Conservation (phyloP, 92 coral and sea anemone species). For the Palythoa grandis region DNA sequence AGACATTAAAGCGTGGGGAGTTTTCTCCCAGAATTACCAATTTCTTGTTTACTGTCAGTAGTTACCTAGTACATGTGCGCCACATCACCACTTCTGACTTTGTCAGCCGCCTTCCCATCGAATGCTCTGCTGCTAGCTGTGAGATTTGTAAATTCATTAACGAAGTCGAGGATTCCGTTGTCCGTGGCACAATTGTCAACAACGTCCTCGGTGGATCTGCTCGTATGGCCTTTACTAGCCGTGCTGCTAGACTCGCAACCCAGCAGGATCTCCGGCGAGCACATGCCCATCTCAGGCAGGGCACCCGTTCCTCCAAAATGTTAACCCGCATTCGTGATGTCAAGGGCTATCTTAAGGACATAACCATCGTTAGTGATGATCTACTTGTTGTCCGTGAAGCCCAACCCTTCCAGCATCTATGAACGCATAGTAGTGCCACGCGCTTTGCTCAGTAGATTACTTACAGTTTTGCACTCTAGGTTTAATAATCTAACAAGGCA, state of each 20-base stretch:
- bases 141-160: not conserved
- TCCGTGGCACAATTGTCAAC: not conserved
- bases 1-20: too few relatives aligned
- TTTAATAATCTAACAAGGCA: not conserved
- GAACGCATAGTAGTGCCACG: not conserved
- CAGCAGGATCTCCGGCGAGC: not conserved
- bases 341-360: not conserved
- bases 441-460: not conserved
- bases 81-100: not conserved
- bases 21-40: too few relatives aligned
- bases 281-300: too few relatives aligned
- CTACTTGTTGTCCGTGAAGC: not conserved
- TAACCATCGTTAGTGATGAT: not conserved
- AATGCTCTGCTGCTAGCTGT: not conserved
- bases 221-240: not conserved
- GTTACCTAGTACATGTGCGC: not conserved
- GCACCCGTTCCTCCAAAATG: too few relatives aligned
- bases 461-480: not conserved
- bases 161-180: not conserved
- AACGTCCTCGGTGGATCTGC: not conserved
- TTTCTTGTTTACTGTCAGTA: not conserved
- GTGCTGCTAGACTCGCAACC: not conserved
- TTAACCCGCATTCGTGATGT: not conserved
- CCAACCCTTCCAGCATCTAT: not conserved
- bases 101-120: not conserved